Evolutionary conservation across 2,113 vertebrate genomes (phyloP).

Genomic region (Megalops atlanticus): DNA sequence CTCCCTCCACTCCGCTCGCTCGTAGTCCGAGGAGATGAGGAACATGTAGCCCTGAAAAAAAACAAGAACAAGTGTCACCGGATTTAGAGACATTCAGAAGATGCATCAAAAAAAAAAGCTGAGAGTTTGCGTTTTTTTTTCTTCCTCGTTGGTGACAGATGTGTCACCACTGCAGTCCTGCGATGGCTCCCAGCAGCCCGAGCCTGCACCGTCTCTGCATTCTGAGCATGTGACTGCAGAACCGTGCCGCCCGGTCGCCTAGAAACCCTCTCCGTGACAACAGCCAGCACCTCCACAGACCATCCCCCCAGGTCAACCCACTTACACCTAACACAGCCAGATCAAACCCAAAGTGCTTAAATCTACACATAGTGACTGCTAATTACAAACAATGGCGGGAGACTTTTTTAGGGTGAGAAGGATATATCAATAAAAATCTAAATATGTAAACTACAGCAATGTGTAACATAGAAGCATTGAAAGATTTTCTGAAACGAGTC

Average conservation of each 20-base stretch:
- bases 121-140: not conserved
- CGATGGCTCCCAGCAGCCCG: not conserved
- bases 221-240: not conserved
- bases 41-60: conserved; percentile 83
- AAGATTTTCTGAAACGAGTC: too few relatives aligned
- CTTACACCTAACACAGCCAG: not conserved
- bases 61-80: not conserved
- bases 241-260: not conserved
- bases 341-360: not conserved
- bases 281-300: not conserved
- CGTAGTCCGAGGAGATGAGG: conserved; percentile 91
- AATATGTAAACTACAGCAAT: too few relatives aligned
- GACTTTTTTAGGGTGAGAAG: not conserved
- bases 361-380: not conserved
- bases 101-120: not conserved
- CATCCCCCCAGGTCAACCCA: not conserved
- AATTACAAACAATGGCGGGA: not conserved
- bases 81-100: not conserved
- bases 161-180: not conserved
- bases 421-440: too few relatives aligned
- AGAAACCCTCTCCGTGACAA: not conserved
- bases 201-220: not conserved
- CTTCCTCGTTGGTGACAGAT: not conserved
- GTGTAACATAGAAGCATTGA: too few relatives aligned
- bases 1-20: conserved; percentile 91